A percentile compares a stretch with the other conserved stretches of the same genome.
These are phyloP conservation scores for Alligator sinensis DNA, from an alignment of 2,113 vertebrate species.

Conservation along the genomic window DNA sequence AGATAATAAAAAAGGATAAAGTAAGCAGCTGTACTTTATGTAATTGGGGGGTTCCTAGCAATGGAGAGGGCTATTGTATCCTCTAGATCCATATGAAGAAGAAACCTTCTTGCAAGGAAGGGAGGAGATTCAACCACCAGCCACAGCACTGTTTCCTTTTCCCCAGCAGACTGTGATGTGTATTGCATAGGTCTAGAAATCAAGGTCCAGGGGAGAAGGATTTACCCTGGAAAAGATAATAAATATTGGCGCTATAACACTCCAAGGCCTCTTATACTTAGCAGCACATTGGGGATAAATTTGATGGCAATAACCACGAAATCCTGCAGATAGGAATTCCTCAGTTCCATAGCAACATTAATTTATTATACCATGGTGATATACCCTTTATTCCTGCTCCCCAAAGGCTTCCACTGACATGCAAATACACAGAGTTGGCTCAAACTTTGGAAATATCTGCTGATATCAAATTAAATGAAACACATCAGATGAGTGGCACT, in stretches of 20 bases:
- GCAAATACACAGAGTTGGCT: background rate
- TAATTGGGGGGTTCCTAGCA: background rate
- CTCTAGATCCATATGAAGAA: background rate
- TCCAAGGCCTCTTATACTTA: background rate
- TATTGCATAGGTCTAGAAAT: background rate
- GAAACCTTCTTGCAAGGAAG: background rate
- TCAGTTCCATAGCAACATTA: background rate
- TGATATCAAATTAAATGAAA: slow-evolving; percentile 15
- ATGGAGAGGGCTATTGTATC: background rate
- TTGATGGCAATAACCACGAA: background rate
- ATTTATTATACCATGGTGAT: background rate
- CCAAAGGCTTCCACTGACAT: background rate
- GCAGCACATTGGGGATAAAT: background rate
- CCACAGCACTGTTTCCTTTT: background rate
- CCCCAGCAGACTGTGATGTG: background rate
- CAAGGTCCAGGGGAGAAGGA: no score
- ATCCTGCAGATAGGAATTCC: background rate
- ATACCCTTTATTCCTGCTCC: background rate
- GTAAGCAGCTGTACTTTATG: background rate
- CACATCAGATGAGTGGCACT: background rate
- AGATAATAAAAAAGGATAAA: background rate
- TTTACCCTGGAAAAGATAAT: background rate
- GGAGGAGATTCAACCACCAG: background rate
- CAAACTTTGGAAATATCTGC: background rate
- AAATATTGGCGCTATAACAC: background rate